These are phyloP conservation scores for Chlorops oryzae DNA, from an alignment of 1,140 invertebrate genomes.

Conservation along the genomic window DNA sequence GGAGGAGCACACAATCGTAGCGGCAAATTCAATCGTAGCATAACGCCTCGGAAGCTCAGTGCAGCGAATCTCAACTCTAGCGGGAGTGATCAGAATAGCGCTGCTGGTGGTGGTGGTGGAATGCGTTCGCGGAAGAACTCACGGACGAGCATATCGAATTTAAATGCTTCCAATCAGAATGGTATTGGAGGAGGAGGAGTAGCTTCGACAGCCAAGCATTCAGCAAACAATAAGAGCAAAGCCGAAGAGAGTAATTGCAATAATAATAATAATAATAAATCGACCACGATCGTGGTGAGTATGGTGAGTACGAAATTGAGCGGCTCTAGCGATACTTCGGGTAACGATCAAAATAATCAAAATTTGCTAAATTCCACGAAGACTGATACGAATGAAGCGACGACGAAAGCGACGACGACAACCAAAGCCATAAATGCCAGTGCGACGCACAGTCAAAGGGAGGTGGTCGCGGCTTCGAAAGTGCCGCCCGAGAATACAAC, in stretches of 20 bases:
- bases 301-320: constrained; percentile 28
- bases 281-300: constrained; percentile 38
- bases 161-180: too few relatives aligned
- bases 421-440: background rate
- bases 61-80: constrained; percentile 11
- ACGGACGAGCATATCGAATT: constrained; percentile 30
- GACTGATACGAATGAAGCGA: constrained; percentile 21
- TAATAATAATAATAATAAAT: constrained; percentile 20
- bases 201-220: too few relatives aligned
- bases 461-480: background rate
- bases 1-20: constrained; percentile 12
- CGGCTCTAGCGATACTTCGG: too few relatives aligned
- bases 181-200: too few relatives aligned
- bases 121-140: constrained; percentile 44
- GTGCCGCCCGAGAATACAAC: constrained; percentile 16
- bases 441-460: constrained; percentile 1
- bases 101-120: constrained; percentile 11
- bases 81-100: constrained; percentile 18
- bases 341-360: constrained; percentile 41
- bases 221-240: too few relatives aligned
- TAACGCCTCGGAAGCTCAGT: constrained; percentile 27
- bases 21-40: background rate
- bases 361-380: constrained; percentile 35
- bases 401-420: background rate
- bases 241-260: background rate